Base-by-base conservation (phyloP, 2,113 vertebrate species). In the Fukomys damarensis region DNA sequence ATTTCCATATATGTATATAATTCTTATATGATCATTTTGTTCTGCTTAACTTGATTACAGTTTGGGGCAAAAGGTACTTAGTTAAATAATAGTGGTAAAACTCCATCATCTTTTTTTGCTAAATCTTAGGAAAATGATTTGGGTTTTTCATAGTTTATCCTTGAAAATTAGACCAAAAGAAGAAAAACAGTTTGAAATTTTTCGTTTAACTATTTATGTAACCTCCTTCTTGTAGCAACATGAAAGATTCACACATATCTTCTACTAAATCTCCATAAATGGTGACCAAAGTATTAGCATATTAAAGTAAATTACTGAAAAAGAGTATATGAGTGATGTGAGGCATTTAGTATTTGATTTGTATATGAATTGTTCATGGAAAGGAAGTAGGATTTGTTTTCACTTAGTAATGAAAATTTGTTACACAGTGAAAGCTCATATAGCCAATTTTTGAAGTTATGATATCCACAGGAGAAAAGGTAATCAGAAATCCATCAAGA, bases 321-420 rank as follows among this genome's bases (percentile, higher is more conserved):
- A 35, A 61, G 11, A 41, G 16, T 61, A 30, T 65, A 86, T 96
- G 89, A 97, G 85, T 96, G 77, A 65, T 96, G 70, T 32, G 8
- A 85, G 32, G 24, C 35, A 74, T 72, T 5, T 80, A 58, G 22
- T 56, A 4, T 35, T 3, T 66, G 10, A 93, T 88, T 96, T 91
- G 20, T 58, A 65, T 85, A 11, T 0, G 68, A 41, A 92, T 85
- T 95, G 5, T 94, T 94, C 74, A 65, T 72, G 82, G 83, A 80
- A 77, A 65, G 5, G 84, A 96, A 93, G 79, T 76, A 17, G 49
- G 5, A 59, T 93, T 80, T 94, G 22, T 86, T 97, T 89, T 87
- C 65, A 83, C 52, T 86, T 92, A 49, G 35, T 74, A 77, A 65
- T 95, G 54, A 2, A 30, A 93, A 93, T 86, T 91, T 96, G 79